These are phyloP conservation scores for Grallaria varia DNA, from an alignment of 2,113 vertebrate species.

Conservation along the genomic window DNA sequence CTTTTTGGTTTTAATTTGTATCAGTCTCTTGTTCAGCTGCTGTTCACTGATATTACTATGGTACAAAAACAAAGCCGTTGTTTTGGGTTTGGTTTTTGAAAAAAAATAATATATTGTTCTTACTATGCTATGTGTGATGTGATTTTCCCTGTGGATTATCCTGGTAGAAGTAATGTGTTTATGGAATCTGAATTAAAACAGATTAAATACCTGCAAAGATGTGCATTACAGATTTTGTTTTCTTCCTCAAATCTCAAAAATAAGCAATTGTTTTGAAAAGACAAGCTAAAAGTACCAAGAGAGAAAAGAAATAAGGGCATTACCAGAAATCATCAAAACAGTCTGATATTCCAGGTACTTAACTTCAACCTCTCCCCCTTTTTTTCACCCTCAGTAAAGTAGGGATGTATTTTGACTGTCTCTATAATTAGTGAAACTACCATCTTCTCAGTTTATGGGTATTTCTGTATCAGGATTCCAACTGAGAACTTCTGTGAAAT, in stretches of 20 bases:
- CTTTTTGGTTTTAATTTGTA: neutral
- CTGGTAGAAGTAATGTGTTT: conserved; percentile 45
- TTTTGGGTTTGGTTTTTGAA: conserved; percentile 3
- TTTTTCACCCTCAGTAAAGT: neutral
- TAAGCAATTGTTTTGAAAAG: neutral
- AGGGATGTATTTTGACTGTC: neutral
- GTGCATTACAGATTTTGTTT: conserved; percentile 20
- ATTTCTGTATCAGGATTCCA: neutral
- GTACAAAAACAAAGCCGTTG: conserved; percentile 33
- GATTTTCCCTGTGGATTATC: conserved; percentile 50
- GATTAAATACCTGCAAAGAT: conserved; percentile 42
- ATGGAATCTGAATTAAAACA: conserved; percentile 62
- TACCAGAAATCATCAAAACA: neutral
- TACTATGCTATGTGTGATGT: conserved; percentile 56
- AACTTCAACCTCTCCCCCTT: neutral
- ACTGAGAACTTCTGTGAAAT: neutral
- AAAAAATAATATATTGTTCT: neutral
- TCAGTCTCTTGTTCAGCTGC: conserved; percentile 50
- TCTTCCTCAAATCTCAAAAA: neutral
- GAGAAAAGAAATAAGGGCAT: neutral
- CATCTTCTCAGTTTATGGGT: neutral
- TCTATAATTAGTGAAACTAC: neutral
- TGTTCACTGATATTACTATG: conserved; percentile 62
- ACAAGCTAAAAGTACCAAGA: neutral
- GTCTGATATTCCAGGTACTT: neutral